A percentile compares a stretch with the other conserved stretches of the same genome.
Evolutionary conservation across 92 coral and sea anemone genomes (phyloP).

Genomic region (Phenganax marumi): DNA sequence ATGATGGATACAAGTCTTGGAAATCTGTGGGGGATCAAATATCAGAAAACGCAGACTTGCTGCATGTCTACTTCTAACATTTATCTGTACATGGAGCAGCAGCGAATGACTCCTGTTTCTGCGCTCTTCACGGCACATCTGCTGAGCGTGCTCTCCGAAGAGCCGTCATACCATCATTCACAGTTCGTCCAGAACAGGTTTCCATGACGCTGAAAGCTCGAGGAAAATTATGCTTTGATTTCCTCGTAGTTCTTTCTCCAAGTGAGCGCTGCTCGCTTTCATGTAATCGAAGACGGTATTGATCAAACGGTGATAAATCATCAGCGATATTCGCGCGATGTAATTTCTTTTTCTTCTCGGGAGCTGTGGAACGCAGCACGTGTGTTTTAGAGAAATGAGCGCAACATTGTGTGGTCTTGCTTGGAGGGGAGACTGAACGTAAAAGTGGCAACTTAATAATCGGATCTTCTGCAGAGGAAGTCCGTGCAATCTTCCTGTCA

Average conservation of each 20-base stretch:
- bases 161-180: neutral
- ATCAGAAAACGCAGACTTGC: no score
- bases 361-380: neutral
- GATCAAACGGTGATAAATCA: constrained; percentile 35
- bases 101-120: neutral
- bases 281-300: constrained; percentile 23
- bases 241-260: neutral
- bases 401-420: neutral
- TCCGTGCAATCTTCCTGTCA: neutral
- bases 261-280: constrained; percentile 30
- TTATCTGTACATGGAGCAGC: neutral
- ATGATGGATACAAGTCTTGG: no score
- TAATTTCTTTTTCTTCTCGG: neutral
- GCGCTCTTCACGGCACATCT: neutral
- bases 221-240: neutral
- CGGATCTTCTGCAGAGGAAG: neutral
- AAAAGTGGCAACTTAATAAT: constrained; percentile 1
- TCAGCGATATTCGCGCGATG: neutral
- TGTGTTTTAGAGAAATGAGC: neutral
- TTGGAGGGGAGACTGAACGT: neutral
- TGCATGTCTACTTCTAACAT: no score
- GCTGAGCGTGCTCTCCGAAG: constrained; percentile 8
- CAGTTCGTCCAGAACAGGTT: neutral
- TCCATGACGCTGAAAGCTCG: constrained; percentile 37
- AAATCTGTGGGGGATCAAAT: no score